Base-by-base conservation (phyloP, 2,113 vertebrate species). In the Scalopus aquaticus region DNA sequence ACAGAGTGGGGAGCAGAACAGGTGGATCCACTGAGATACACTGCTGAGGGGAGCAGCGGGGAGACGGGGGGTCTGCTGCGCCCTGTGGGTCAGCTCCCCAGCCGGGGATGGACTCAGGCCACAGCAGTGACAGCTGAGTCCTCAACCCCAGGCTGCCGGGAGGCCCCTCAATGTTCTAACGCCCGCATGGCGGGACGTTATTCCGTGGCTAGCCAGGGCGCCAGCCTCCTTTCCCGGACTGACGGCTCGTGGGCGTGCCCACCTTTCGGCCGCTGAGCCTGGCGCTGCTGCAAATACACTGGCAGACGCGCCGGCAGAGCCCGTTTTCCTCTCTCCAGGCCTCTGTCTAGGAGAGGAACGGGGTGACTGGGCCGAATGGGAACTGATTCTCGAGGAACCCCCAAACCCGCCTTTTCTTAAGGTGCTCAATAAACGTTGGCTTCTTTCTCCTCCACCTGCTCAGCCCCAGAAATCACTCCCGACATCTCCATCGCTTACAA, bases 401-500 rank as follows among this genome's bases (percentile, higher is more conserved):
- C 26, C 72, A 65, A 49, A 19, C 12, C 77, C 7, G 54, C 58
- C 20, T 79, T 79, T 94, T 51, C 49, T 35, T 16, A 24, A 16
- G 28, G 51, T 8, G 1, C 54, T 22, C 67, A 62, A 28, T 35
- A 1, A 19, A 4, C 9, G 8, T 35, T 8, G 51, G 9, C 54
- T 49, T 87, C 46, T 32, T 44, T 83, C 89, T 12, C 26, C 62
- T 22, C 0, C 6, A 28, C n/a, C 72, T 3, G 39, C 7, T 35
- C 35, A 2, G 39, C n/a, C 17, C 64, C 42, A 76, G 94, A 32
- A 24, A 3, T 1, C 54, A 30, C 32, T 80, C 46, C 42, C 2
- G 49, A 90, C n/a, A 46, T 84, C 72, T 39, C 9, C 54, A 96
- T 96, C 2, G 3, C 82, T 17, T 97, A 96, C 76, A 30, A 58